Base-by-base conservation (phyloP, 2,113 vertebrate species). In the Balaeniceps rex region DNA sequence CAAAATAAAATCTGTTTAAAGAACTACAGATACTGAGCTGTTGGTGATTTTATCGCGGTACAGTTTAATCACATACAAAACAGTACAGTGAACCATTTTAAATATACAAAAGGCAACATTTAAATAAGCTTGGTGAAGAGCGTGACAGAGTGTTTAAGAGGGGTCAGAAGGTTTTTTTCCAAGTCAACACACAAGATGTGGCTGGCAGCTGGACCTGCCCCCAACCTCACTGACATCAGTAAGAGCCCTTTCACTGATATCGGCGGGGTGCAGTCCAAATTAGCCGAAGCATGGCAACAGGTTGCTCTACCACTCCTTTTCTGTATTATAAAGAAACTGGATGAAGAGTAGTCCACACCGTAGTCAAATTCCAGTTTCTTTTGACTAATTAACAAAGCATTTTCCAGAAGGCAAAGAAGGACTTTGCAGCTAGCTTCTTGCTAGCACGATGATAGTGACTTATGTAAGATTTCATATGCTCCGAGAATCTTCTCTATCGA, bases 11-110 rank as follows among this genome's bases (percentile, higher is more conserved):
- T 69, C n/a, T 70, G 23, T 40, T 74, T 12, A 75, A 72, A 78
- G 76, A 88, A 61, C 26, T 93, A 47, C 83, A 94, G 66, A 72
- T 84, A 79, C 42, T 44, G 61, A 94, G 68, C 26, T 96, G 29
- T 23, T 44, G 55, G 63, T 58, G 28, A 68, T 74, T 79, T 88
- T 65, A 21, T 46, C 94, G 60, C 0, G 8, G 42, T 28, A 70
- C 46, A 61, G 84, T 88, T 97, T 95, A 93, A 96, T 96, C n/a
- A 51, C 34, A 66, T 51, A 83, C 9, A 64, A 38, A 93, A 46
- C n/a, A 77, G n/a, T 90, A 93, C 87, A 97, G 66, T 15, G 8
- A 81, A 54, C 31, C 72, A n/a, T 80, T 71, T 80, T 31, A 66
- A 47, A 70, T 52, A 82, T 10, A 88, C 71, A 88, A 83, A 85